Base-by-base conservation (phyloP, 2,113 vertebrate genomes). In the Siniperca chuatsi region DNA sequence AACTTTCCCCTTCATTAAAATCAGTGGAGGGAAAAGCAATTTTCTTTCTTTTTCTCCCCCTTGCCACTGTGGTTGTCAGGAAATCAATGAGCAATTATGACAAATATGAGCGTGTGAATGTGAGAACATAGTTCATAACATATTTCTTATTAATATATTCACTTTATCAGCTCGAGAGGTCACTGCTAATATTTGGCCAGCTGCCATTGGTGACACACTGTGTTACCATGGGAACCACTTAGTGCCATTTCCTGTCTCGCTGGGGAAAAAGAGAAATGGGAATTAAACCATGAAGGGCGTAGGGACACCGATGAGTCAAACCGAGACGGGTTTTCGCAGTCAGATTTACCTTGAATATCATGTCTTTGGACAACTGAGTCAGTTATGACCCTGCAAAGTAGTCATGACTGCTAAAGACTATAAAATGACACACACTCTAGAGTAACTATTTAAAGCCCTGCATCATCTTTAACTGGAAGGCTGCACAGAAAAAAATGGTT, bases 161-260 rank as follows among this genome's bases (percentile, higher is more conserved):
- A 46, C 80, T 75, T 65, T 9, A 60, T 72, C 33, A 48, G 29
- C 21, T 73, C 46, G 20, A 13, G 57, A 55, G 69, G 74, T 81
- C 79, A 69, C 15, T 11, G 61, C 54, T 76, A 64, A 83, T 75
- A 76, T 83, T 75, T 80, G 52, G n/a, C 55, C 66, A 5, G 35
- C n/a, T 61, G 21, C 18, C 13, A 33, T 2, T 11, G 62, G 8
- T 50, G 35, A 48, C 37, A 21, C n/a, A 42, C 15, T 13, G 10
- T 1, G 50, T 82, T 65, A 37, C 50, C 40, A 69, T 71, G 72
- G 72, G 46, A 77, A 69, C 76, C 23, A 35, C 16, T 48, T 3
- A 0, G 6, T 1, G 12, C 3, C 20, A 71, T 80, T 83, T 89
- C 73, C 61, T 11, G 68, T 21, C 18, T 75, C 20, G 55, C 9